Evolutionary conservation across 2,113 vertebrate species (phyloP), one percentile per base, ranked within the genome.

Genomic region (Riparia riparia): DNA sequence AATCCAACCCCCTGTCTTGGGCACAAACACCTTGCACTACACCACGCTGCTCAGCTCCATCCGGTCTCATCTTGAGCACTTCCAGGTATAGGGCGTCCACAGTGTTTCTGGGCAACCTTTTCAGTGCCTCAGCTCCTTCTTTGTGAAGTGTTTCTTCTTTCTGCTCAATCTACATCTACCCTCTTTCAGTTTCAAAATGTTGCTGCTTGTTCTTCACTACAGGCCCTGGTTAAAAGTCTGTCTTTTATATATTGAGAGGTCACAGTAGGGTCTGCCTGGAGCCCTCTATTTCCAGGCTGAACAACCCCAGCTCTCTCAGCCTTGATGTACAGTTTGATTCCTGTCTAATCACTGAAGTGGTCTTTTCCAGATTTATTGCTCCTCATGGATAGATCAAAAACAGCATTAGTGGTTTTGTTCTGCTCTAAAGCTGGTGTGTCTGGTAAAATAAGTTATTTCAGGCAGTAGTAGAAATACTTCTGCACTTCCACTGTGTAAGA

Each of bases 261-360:
- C 20, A 7, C 77, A 34, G 3, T 13, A n/a, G 22, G 26, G 15
- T 80, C 61, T 90, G 8, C n/a, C 17, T 0, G 0, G 34, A 66
- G 32, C 22, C 17, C 39, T 69, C 47, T 64, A 1, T 76, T 47
- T 81, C 19, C 51, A 61, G 56, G 32, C 49, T 72, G 41, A 54
- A 37, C 12, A 72, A 12, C 7, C 8, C 15, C 32, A 31, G 4
- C 15, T 74, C 14, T 72, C 7, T 41, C 73, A 69, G 7, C 7
- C 14, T 65, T 65, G 8, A 34, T 60, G 14, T 31, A 26, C 12
- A 44, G 39, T 82, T 94, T 54, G 56, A 31, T 41, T 78, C 22
- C 41, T 64, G 61, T 63, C 44, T 92, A 0, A 82, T 89, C 37
- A 50, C 18, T 21, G 17, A 86, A 19, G 26, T 65, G 13, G 20